Conservation (phyloP, 1,140 invertebrate species). For the Oreohelix idahoensis region DNA sequence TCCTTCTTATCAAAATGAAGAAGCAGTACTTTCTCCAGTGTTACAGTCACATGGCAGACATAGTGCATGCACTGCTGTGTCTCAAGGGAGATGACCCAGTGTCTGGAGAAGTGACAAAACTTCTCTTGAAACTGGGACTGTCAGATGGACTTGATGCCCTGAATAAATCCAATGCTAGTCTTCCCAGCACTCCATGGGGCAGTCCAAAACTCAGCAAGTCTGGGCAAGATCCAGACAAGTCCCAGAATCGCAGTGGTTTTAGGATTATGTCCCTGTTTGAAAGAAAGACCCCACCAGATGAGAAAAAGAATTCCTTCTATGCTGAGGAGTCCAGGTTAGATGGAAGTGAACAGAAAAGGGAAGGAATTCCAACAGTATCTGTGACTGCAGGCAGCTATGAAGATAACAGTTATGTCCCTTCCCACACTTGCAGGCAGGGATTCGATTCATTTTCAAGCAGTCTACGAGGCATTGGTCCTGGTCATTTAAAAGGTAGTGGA, state of each 20-base stretch:
- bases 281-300: constrained; percentile 56
- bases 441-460: neutral
- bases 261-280: constrained; percentile 64
- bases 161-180: constrained; percentile 48
- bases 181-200: constrained; percentile 42
- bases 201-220: constrained; percentile 52
- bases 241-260: constrained; percentile 45
- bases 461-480: neutral
- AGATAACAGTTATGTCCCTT: neutral
- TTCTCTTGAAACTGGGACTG: constrained; percentile 41
- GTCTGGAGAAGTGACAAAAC: constrained; percentile 44
- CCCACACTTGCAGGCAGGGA: neutral
- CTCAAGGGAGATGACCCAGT: constrained; percentile 50
- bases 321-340: constrained; percentile 35
- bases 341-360: neutral
- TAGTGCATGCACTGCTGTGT: constrained; percentile 53
- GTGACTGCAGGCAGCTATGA: constrained; percentile 26
- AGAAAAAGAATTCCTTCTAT: constrained; percentile 62
- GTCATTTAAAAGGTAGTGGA: neutral
- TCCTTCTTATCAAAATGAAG: constrained; percentile 63
- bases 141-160: constrained; percentile 30
- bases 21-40: constrained; percentile 64
- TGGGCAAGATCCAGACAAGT: constrained; percentile 44
- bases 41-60: constrained; percentile 53
- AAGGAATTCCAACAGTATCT: neutral